Percentiles rank a stretch among this genome's conserved stretches.
Evolutionary conservation across 2,113 vertebrate species (phyloP).

Genomic region (Sturnira hondurensis): DNA sequence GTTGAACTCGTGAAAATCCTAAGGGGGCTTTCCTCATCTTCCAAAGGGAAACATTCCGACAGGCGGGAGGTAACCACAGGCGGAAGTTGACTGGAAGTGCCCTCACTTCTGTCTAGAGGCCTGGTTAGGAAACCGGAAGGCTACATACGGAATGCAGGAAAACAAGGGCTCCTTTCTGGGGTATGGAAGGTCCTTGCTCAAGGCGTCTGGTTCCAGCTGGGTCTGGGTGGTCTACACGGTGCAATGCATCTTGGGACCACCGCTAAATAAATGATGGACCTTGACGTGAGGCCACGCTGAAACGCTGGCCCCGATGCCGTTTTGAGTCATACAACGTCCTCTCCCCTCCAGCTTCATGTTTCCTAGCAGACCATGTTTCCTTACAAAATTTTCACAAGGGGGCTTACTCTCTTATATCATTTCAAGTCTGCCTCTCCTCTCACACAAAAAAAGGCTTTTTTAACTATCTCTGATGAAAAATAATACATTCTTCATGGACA

Average conservation of each 20-base stretch:
- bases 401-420: not conserved
- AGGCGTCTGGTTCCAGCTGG: not conserved
- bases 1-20: not conserved
- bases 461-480: not conserved
- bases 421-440: not conserved
- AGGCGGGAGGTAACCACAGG: not conserved
- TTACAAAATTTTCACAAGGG: not conserved
- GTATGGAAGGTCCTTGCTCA: not conserved
- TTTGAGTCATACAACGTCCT: not conserved
- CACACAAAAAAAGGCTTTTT: not conserved
- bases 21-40: constrained; percentile 2
- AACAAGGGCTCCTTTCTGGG: not conserved
- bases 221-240: not conserved
- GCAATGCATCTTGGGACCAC: not conserved
- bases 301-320: not conserved
- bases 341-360: not conserved
- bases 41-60: not conserved
- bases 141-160: not conserved
- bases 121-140: not conserved
- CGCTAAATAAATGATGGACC: not conserved
- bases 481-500: not conserved
- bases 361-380: not conserved
- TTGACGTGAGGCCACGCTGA: not conserved
- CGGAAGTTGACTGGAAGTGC: not conserved
- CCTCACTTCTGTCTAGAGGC: not conserved